These are phyloP conservation scores for Clytia hemisphaerica DNA, from an alignment of 30 jellyfish, hydroid and myxozoan genomes.

Conservation along the genomic window DNA sequence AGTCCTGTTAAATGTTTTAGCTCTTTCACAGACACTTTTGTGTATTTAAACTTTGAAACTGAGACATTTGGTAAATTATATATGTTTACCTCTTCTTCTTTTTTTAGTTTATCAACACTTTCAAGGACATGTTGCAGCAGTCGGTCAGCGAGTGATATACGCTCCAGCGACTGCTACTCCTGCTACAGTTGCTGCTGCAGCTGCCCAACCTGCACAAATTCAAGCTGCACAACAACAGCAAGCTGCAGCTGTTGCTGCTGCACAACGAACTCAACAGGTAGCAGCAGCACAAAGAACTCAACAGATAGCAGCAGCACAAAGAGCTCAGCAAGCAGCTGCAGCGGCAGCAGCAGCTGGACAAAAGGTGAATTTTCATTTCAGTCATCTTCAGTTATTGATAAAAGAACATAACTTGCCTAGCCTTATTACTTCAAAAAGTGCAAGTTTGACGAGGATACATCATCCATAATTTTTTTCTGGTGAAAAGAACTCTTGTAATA, in stretches of 20 bases:
- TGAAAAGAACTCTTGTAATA: too few relatives aligned
- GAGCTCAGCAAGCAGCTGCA: constrained; percentile 2
- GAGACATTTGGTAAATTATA: too few relatives aligned
- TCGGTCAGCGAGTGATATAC: constrained; percentile 22
- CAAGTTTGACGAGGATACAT: too few relatives aligned
- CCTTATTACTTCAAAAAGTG: too few relatives aligned
- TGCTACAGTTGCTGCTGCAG: neutral
- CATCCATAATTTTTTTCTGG: too few relatives aligned
- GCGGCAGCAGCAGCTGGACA: constrained; percentile 6
- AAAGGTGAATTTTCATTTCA: too few relatives aligned
- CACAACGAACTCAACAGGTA: constrained; percentile 11
- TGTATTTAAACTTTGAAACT: too few relatives aligned
- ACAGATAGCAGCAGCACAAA: neutral
- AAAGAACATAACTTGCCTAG: too few relatives aligned
- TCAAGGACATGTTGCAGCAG: constrained; percentile 10
- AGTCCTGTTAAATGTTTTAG: too few relatives aligned
- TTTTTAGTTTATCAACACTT: constrained; percentile 26
- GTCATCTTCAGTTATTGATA: too few relatives aligned
- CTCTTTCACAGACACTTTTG: too few relatives aligned
- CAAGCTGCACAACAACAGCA: constrained; percentile 57
- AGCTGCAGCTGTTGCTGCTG: constrained; percentile 2
- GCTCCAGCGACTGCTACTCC: constrained; percentile 5
- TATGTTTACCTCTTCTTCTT: neutral
- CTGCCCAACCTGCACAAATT: constrained; percentile 37
- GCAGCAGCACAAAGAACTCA: too few relatives aligned